These are phyloP conservation scores for Ericerus pela DNA, from an alignment of 1,140 invertebrate genomes.

Conservation along the genomic window DNA sequence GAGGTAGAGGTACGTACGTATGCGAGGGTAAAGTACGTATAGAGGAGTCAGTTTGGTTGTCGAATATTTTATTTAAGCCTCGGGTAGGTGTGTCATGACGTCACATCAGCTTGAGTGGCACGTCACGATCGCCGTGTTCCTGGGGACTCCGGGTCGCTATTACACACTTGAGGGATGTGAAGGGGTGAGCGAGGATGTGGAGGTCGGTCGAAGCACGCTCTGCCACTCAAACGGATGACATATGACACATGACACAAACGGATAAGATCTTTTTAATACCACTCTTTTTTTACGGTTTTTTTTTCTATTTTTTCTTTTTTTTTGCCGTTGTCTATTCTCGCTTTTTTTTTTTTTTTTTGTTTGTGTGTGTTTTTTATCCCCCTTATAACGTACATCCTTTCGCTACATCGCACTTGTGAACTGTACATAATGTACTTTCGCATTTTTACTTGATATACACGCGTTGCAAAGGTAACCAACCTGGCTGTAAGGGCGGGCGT, in stretches of 20 bases:
- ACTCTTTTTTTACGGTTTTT: background rate
- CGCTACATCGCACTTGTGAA: background rate
- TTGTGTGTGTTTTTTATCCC: too few relatives aligned
- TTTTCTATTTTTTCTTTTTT: background rate
- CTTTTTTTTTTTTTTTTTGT: background rate
- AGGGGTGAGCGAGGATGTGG: too few relatives aligned
- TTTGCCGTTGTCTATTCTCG: background rate
- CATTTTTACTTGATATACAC: background rate
- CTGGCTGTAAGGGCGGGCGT: background rate
- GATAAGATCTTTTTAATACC: constrained; percentile 5
- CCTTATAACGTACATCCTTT: background rate
- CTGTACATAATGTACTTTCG: background rate
- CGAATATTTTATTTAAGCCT: constrained; percentile 10
- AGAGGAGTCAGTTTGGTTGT: too few relatives aligned
- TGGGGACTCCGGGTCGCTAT: too few relatives aligned
- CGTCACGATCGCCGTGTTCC: constrained; percentile 5
- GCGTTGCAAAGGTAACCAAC: background rate
- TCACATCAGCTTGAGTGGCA: constrained; percentile 9
- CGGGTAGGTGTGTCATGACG: constrained; percentile 10
- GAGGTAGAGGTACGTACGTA: too few relatives aligned
- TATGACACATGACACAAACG: constrained; percentile 10
- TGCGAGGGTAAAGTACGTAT: too few relatives aligned
- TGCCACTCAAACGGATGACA: constrained; percentile 9
- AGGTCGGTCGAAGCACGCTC: constrained; percentile 10
- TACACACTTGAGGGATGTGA: too few relatives aligned